phyloP scores from a whole-genome alignment of 2,797 vertebrate species.

The Manis pentadactyla region DNA sequence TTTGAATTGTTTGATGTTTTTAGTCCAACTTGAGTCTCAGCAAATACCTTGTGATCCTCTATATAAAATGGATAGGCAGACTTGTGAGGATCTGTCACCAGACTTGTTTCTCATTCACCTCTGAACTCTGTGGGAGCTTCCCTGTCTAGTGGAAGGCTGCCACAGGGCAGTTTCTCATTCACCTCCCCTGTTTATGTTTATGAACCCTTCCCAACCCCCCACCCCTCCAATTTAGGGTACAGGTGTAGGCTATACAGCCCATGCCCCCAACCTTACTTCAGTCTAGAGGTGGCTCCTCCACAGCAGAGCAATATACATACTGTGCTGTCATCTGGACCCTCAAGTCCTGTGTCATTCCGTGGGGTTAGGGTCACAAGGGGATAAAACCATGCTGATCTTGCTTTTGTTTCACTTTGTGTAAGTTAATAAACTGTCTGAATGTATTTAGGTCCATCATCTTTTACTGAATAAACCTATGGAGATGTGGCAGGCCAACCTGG shows the following conservation, averaged over 20 bases:
- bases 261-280: neutral
- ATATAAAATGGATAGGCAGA: neutral
- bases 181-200: neutral
- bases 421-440: neutral
- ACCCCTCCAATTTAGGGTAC: rapidly evolving
- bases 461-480: neutral
- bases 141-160: neutral
- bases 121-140: neutral
- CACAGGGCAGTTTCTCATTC: neutral
- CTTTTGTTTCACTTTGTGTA: neutral
- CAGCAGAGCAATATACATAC: neutral
- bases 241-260: neutral
- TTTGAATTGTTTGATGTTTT: neutral
- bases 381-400: neutral
- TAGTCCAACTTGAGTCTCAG: neutral
- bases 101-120: neutral
- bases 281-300: neutral
- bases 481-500: neutral
- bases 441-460: neutral
- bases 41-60: neutral
- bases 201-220: neutral
- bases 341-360: neutral
- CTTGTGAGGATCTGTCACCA: neutral
- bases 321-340: neutral
- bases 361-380: neutral